phyloP scores from a whole-genome alignment of 2,113 vertebrate species.

The Poeciliopsis retropinna region DNA sequence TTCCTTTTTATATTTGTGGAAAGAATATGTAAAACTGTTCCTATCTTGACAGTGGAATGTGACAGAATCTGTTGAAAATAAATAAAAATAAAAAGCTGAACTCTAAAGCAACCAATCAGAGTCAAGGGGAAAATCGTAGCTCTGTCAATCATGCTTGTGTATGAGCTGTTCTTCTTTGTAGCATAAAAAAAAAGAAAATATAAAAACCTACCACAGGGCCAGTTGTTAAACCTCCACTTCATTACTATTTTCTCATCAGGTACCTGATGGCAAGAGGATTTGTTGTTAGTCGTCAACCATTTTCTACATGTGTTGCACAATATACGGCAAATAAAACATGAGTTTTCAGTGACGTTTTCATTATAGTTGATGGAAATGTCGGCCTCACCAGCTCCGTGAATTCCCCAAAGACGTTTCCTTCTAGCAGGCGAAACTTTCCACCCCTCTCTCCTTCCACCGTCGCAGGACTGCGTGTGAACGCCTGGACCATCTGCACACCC shows the following conservation, averaged over 20 bases:
- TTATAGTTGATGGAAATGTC: not conserved
- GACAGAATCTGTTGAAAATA: too few relatives aligned
- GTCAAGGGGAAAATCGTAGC: too few relatives aligned
- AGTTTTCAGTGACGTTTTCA: too few relatives aligned
- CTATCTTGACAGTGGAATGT: too few relatives aligned
- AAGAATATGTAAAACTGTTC: too few relatives aligned
- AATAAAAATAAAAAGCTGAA: too few relatives aligned
- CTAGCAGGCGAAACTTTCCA: constrained; percentile 90
- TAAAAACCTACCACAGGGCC: constrained; percentile 88
- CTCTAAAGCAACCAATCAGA: too few relatives aligned
- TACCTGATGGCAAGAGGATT: constrained; percentile 72
- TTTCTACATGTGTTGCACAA: not conserved
- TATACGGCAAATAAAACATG: too few relatives aligned
- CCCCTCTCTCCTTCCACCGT: constrained; percentile 87
- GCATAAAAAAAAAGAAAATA: not conserved
- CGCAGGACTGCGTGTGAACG: constrained; percentile 90
- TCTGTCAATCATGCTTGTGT: too few relatives aligned
- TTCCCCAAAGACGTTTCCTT: constrained; percentile 90
- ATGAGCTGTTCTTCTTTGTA: too few relatives aligned
- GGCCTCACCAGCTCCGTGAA: constrained; percentile 90
- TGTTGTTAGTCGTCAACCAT: not conserved
- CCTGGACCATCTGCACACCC: constrained; percentile 86
- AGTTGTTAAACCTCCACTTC: constrained; percentile 98
- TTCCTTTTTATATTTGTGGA: too few relatives aligned
- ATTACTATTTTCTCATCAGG: constrained; percentile 92